phyloP scores from a whole-genome alignment of 2,113 vertebrate genomes.

The Indicator indicator region DNA sequence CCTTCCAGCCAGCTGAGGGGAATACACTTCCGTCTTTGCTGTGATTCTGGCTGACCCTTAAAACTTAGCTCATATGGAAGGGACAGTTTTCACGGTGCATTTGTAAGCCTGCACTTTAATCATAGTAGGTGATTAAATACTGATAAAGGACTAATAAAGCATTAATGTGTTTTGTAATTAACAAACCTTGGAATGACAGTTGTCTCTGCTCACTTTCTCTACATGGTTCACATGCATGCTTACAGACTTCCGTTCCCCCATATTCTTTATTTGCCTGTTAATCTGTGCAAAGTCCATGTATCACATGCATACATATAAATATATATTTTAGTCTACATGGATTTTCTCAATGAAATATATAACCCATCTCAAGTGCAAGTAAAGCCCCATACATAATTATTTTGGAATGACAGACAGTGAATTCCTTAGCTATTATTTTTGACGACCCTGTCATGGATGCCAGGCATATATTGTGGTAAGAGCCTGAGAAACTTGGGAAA shows the following conservation, averaged over 20 bases:
- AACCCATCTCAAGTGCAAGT: conserved; percentile 70
- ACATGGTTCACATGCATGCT: background rate
- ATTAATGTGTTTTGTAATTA: conserved; percentile 87
- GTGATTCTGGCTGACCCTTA: conserved; percentile 37
- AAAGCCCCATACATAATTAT: conserved; percentile 79
- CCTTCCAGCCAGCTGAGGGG: conserved; percentile 51
- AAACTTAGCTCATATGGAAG: conserved; percentile 55
- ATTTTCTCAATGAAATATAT: conserved; percentile 80
- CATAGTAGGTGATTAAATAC: conserved; percentile 88
- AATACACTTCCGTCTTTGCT: conserved; percentile 23
- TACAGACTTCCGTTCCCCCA: conserved; percentile 3
- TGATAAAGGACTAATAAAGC: conserved; percentile 89
- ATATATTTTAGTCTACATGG: conserved; percentile 65
- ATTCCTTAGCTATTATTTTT: conserved; percentile 84
- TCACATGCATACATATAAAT: conserved; percentile 22
- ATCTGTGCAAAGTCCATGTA: conserved; percentile 46
- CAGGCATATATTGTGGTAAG: conserved; percentile 72
- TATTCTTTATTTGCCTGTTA: conserved; percentile 65
- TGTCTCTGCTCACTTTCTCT: background rate
- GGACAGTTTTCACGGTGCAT: conserved; percentile 73
- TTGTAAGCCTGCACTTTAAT: conserved; percentile 87
- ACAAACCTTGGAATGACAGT: conserved; percentile 68
- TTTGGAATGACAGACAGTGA: conserved; percentile 82
- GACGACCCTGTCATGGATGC: conserved; percentile 82
- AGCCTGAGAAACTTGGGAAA: conserved; percentile 74